Base-by-base conservation (phyloP, 2,113 vertebrate genomes). In the Tenrec ecaudatus region DNA sequence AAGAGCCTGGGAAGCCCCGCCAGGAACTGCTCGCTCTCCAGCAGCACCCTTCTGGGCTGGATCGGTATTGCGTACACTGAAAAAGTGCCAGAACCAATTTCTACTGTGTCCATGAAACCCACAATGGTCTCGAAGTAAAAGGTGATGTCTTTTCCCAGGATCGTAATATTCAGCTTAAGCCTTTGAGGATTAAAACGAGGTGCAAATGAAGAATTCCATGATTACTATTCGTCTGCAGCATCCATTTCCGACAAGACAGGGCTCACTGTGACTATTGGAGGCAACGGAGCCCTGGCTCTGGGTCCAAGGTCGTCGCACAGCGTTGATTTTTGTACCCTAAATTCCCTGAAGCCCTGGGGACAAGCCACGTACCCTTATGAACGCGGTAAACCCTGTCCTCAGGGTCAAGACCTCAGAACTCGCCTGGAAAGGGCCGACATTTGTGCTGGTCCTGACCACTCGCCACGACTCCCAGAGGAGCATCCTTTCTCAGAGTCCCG, bases 41-140 rank as follows among this genome's bases (percentile, higher is more conserved):
- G 47, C 9, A 53, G 47, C 47, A 53, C 47, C 47, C 47, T 53
- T 53, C 47, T 53, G 6, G 33, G 62, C 4, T 60, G 9, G 84
- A 57, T 76, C 64, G 71, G n/a, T 40, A 83, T 66, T 91, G 85
- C 82, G 31, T 64, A 90, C 7, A 85, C 62, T 25, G 36, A 96
- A 82, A 96, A 96, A 91, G 7, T 57, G 36, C 25, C 69, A 91
- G 90, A 88, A 94, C 81, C 91, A 53, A 83, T 80, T 95, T 87
- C 90, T 87, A 81, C 12, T 69, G 14, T 71, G 73, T 62, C 82
- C 88, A 80, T 4, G 29, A 95, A 92, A 83, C 82, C 88, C 47
- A 77, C 33, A 79, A 88, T 84, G 36, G 22, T 82, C 57, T 92
- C 27, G 53, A 91, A 91, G 88, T 91, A 88, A 94, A 96, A 89